Evolutionary conservation across 2,113 vertebrate genomes (phyloP).

Genomic region (Promerops cafer): DNA sequence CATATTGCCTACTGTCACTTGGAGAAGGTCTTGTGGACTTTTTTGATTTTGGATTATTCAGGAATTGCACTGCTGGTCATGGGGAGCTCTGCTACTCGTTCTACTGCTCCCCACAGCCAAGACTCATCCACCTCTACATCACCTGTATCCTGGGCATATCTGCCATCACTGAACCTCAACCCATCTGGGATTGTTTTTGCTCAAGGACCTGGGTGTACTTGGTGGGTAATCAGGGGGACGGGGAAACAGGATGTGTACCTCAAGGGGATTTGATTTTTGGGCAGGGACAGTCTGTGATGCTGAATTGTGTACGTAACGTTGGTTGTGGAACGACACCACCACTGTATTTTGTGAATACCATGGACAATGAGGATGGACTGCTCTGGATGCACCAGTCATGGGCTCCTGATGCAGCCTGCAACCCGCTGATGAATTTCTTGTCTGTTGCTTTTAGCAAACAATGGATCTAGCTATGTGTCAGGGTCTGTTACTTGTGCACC

Average conservation of each 20-base stretch:
- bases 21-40: constrained; percentile 78
- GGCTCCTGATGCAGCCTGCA: neutral
- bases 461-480: rapidly evolving
- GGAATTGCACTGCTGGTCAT: constrained; percentile 92
- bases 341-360: neutral
- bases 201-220: neutral
- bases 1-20: constrained; percentile 80
- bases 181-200: neutral
- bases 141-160: constrained; percentile 88
- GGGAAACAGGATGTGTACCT: neutral
- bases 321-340: neutral
- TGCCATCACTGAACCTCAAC: constrained; percentile 88
- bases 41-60: constrained; percentile 88
- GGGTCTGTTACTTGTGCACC: neutral
- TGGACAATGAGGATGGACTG: neutral
- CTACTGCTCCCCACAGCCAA: constrained; percentile 92
- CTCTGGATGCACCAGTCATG: neutral
- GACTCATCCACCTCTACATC: constrained; percentile 90
- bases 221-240: neutral
- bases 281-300: neutral
- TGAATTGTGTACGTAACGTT: neutral
- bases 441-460: neutral
- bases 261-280: neutral
- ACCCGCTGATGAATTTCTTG: neutral
- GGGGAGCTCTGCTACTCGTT: constrained; percentile 93